Conservation (phyloP, 1,140 invertebrate genomes). For the Asbolus verrucosus region DNA sequence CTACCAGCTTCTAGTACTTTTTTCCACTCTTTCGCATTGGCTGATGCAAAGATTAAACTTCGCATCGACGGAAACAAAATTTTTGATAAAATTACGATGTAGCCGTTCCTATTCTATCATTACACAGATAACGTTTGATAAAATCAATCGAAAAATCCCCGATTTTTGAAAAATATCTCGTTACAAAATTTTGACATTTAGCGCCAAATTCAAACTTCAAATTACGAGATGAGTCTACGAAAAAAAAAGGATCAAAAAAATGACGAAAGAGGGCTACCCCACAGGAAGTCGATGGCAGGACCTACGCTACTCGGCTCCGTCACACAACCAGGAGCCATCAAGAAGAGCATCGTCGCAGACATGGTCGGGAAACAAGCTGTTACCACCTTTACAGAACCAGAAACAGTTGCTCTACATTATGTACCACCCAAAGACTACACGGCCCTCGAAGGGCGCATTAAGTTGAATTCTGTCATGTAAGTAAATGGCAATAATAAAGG, state of each 20-base stretch:
- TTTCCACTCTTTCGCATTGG: constrained; percentile 35
- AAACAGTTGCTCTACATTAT: constrained; percentile 1
- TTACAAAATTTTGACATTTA: constrained; percentile 33
- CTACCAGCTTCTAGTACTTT: constrained; percentile 40
- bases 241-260: constrained; percentile 2
- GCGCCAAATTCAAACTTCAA: constrained; percentile 36
- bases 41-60: background rate
- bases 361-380: background rate
- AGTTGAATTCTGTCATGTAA: constrained; percentile 1
- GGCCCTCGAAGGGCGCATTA: constrained; percentile 1
- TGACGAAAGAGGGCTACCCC: constrained; percentile 19
- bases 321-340: constrained; percentile 21
- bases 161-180: constrained; percentile 36
- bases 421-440: constrained; percentile 7
- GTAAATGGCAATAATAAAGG: too few species aligned
- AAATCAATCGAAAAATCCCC: constrained; percentile 10
- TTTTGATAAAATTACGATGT: constrained; percentile 2
- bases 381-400: background rate
- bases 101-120: background rate
- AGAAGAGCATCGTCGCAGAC: background rate
- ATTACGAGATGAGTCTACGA: constrained; percentile 5
- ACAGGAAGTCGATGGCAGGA: constrained; percentile 43
- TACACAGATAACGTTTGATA: constrained; percentile 9
- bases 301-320: constrained; percentile 9
- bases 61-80: background rate